A percentile compares a stretch with the other conserved stretches of the same genome.
Evolutionary conservation across 2,888 invertebrate species (phyloP).

Genomic region (Cerastis leucographa): DNA sequence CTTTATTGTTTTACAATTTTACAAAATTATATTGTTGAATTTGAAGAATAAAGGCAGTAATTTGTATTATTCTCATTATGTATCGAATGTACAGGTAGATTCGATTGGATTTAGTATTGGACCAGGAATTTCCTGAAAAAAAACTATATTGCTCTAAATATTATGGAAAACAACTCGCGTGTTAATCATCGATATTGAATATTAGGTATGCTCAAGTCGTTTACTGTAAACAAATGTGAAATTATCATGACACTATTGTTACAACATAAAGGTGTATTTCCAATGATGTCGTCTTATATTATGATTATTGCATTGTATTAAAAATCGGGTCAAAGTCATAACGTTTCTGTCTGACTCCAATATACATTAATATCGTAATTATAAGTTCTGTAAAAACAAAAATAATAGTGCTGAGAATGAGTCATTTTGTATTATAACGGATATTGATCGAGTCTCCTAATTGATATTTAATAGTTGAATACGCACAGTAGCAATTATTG

Average conservation of each 20-base stretch:
- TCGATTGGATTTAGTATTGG: no score
- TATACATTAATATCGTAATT: background rate
- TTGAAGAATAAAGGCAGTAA: no score
- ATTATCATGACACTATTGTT: conserved; percentile 37
- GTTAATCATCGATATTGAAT: conserved; percentile 24
- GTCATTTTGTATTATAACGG: conserved; percentile 16
- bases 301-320: background rate
- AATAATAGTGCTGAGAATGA: background rate
- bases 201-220: background rate
- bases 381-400: background rate
- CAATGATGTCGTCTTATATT: background rate
- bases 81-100: no score
- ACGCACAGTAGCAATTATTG: conserved; percentile 14
- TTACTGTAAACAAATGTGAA: conserved; percentile 2
- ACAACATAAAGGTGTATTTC: background rate
- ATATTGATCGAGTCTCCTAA: conserved; percentile 29
- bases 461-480: conserved; percentile 44
- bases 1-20: background rate
- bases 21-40: no score
- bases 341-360: background rate
- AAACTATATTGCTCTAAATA: background rate
- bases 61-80: no score
- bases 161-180: conserved; percentile 1
- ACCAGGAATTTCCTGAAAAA: no score
- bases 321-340: background rate